Evolutionary conservation across 92 coral and sea anemone genomes (phyloP).

Genomic region (Porites rus): DNA sequence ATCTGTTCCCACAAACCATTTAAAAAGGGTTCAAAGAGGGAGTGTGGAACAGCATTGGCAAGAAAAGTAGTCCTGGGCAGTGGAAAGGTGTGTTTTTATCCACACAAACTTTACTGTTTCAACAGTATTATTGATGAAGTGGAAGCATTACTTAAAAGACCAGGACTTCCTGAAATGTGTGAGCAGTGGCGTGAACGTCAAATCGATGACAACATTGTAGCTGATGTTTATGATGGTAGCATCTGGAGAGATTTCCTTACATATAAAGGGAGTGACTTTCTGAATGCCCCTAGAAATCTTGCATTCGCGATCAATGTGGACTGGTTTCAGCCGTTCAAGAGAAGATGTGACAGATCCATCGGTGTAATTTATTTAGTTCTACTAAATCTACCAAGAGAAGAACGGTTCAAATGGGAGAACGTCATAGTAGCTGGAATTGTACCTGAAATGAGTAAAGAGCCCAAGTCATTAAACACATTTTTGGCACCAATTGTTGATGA

Average conservation of each 20-base stretch:
- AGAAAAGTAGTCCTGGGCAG: constrained; percentile 44
- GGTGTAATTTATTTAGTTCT: constrained; percentile 74
- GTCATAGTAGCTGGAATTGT: constrained; percentile 64
- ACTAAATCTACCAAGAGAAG: constrained; percentile 68
- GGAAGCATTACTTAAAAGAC: constrained; percentile 53
- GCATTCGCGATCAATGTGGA: constrained; percentile 73
- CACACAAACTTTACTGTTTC: constrained; percentile 59
- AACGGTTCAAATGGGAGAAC: constrained; percentile 67
- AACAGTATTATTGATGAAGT: constrained; percentile 66
- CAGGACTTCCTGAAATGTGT: constrained; percentile 65
- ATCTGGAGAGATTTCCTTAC: constrained; percentile 62
- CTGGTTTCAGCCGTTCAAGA: constrained; percentile 73
- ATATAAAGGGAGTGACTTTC: constrained; percentile 46
- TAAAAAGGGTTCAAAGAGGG: constrained; percentile 12
- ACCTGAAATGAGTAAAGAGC: constrained; percentile 60
- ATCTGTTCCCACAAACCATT: constrained; percentile 44
- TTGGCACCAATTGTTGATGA: constrained; percentile 53
- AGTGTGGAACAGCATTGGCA: constrained; percentile 53
- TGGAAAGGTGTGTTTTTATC: constrained; percentile 53
- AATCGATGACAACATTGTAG: constrained; percentile 24
- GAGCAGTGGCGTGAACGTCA: constrained; percentile 62
- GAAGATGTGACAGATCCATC: constrained; percentile 63
- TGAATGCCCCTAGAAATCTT: constrained; percentile 44
- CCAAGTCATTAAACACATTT: constrained; percentile 57
- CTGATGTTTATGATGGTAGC: constrained; percentile 68